Conservation (phyloP, 2,888 invertebrate species). For the Melolontha melolontha region DNA sequence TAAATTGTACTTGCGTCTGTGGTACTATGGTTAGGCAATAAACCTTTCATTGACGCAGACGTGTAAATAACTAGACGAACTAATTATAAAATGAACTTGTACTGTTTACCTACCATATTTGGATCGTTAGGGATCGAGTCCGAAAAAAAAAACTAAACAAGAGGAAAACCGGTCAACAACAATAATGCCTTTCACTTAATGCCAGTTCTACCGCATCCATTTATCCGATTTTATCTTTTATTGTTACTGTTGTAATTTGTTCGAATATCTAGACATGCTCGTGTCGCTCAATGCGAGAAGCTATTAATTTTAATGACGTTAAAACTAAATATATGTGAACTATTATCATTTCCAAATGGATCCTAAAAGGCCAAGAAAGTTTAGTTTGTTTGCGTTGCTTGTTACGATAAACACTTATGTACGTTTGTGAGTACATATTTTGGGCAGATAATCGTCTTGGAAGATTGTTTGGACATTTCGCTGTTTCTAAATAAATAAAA, state of each 20-base stretch:
- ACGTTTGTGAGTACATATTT: no score
- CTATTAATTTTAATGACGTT: constrained; percentile 8
- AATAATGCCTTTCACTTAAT: constrained; percentile 12
- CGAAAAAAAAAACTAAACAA: constrained; percentile 4
- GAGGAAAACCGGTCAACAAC: neutral
- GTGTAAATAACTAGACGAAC: constrained; percentile 27
- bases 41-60: neutral
- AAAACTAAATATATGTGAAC: neutral
- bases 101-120: constrained; percentile 30
- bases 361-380: neutral
- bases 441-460: no score
- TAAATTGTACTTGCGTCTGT: no score
- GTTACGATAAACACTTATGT: no score
- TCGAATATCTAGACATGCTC: neutral
- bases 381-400: neutral
- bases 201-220: neutral
- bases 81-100: constrained; percentile 30
- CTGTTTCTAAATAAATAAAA: no score
- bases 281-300: neutral
- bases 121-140: constrained; percentile 5
- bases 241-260: constrained; percentile 9
- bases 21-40: no score
- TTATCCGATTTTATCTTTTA: constrained; percentile 11
- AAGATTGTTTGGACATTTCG: no score
- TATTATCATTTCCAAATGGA: neutral